Conservation (phyloP, 2,888 invertebrate genomes). For the Heliconius ethilla region DNA sequence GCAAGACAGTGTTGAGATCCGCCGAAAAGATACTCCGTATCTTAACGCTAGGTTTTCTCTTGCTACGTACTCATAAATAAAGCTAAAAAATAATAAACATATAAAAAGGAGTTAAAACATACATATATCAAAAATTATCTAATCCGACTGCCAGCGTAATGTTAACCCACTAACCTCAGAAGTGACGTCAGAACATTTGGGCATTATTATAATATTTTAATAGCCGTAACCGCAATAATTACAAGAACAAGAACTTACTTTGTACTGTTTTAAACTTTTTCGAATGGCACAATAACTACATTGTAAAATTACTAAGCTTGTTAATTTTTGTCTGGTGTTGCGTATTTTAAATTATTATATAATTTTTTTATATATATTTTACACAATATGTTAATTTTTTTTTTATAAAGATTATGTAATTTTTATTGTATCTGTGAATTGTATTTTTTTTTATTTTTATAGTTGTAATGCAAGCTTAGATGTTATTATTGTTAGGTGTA, state of each 20-base stretch:
- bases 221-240: slow-evolving; percentile 10
- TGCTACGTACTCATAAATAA: too few species aligned
- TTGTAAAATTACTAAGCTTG: slow-evolving; percentile 4
- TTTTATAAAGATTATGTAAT: not conserved
- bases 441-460: not conserved
- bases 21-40: too few species aligned
- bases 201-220: slow-evolving; percentile 7
- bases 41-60: too few species aligned
- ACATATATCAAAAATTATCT: not conserved
- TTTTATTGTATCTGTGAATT: not conserved
- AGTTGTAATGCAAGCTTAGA: not conserved
- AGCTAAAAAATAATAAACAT: too few species aligned
- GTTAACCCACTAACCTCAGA: slow-evolving; percentile 8
- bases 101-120: too few species aligned
- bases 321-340: slow-evolving; percentile 5
- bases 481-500: not conserved
- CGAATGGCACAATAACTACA: slow-evolving; percentile 5
- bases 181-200: not conserved
- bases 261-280: not conserved
- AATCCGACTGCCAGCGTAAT: not conserved
- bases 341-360: slow-evolving; percentile 12
- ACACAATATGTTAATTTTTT: not conserved
- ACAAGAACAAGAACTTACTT: slow-evolving; percentile 2
- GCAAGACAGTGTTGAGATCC: too few species aligned
- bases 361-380: not conserved